These are phyloP conservation scores for Sciaenops ocellatus DNA, from an alignment of 2,797 vertebrate genomes.

Conservation along the genomic window DNA sequence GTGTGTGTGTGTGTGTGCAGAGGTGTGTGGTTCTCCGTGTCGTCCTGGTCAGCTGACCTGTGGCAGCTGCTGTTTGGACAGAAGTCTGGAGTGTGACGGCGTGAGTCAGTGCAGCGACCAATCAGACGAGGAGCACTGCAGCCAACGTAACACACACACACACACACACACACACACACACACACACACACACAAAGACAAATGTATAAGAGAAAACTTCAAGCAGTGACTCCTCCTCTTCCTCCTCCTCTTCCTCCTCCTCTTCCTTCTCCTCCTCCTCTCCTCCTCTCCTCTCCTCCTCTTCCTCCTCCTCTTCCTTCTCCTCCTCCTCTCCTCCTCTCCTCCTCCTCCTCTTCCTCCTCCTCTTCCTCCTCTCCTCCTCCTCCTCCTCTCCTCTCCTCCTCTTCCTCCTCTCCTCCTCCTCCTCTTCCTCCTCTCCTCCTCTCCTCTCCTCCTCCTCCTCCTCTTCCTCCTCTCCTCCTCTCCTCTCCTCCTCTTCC, in stretches of 20 bases:
- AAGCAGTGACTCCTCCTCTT: constrained; percentile 1
- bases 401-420: too few species aligned
- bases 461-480: too few species aligned
- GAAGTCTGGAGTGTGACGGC: constrained; percentile 90
- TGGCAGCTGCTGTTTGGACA: constrained; percentile 89
- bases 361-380: too few species aligned
- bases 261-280: too few species aligned
- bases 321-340: too few species aligned
- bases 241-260: constrained; percentile 22
- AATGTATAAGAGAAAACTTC: background rate
- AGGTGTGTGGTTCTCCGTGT: constrained; percentile 83
- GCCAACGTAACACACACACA: constrained; percentile 80
- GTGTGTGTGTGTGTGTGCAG: constrained; percentile 42
- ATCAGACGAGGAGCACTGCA: constrained; percentile 88
- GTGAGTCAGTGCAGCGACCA: constrained; percentile 85
- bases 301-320: too few species aligned
- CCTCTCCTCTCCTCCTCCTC: too few species aligned
- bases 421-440: too few species aligned
- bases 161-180: constrained; percentile 27
- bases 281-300: too few species aligned
- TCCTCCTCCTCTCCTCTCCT: too few species aligned
- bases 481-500: too few species aligned
- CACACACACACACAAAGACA: background rate
- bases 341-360: too few species aligned
- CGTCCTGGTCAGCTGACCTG: constrained; percentile 85